Percentiles rank a stretch among this genome's conserved stretches.
These are phyloP conservation scores for Epinotia demarniana DNA, from an alignment of 2,888 invertebrate genomes.

Conservation along the genomic window DNA sequence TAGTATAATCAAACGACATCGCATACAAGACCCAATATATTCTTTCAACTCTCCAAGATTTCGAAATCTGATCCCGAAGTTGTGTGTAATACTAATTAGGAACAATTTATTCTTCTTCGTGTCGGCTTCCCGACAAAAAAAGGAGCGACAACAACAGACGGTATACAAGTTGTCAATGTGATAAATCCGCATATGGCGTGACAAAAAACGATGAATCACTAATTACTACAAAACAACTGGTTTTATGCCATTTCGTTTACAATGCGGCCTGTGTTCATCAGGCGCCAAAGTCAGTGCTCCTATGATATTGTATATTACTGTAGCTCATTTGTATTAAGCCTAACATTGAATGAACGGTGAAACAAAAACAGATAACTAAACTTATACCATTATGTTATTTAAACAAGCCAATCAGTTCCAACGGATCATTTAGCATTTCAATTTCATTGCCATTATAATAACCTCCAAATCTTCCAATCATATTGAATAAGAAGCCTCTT, in stretches of 20 bases:
- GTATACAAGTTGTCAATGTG: slow-evolving; percentile 70
- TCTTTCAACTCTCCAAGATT: not conserved
- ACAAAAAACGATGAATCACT: slow-evolving; percentile 43
- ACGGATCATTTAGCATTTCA: too few species aligned
- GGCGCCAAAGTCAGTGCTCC: not conserved
- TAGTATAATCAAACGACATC: not conserved
- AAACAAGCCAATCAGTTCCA: too few species aligned
- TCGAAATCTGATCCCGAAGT: not conserved
- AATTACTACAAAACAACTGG: slow-evolving; percentile 40
- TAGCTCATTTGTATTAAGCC: not conserved
- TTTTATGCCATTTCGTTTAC: slow-evolving; percentile 17
- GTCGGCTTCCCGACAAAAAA: slow-evolving; percentile 61
- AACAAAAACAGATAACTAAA: too few species aligned
- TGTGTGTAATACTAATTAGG: slow-evolving; percentile 14
- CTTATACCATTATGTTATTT: too few species aligned
- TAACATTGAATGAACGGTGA: not conserved
- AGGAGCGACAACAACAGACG: slow-evolving; percentile 55
- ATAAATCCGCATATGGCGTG: slow-evolving; percentile 46
- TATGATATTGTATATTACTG: not conserved
- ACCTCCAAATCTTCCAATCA: too few species aligned
- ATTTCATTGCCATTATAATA: too few species aligned
- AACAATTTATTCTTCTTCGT: slow-evolving; percentile 47
- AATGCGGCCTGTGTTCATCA: not conserved
- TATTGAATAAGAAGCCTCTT: too few species aligned
- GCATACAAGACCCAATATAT: not conserved